These are phyloP conservation scores for Trachythela sp. DNA, from an alignment of 64 coral and sea anemone species.

Conservation along the genomic window DNA sequence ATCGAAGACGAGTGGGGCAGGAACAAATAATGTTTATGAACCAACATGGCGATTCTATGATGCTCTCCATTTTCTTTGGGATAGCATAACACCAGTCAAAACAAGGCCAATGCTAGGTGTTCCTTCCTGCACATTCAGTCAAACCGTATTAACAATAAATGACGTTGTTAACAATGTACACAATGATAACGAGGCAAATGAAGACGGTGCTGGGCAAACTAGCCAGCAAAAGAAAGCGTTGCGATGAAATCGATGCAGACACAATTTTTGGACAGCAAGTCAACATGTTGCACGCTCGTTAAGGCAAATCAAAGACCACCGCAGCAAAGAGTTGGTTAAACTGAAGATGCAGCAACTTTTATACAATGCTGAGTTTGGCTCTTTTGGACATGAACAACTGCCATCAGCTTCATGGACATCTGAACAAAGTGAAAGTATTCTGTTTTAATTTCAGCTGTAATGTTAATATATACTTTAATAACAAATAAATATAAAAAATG, in stretches of 20 bases:
- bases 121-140: too few species aligned
- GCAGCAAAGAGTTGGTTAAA: constrained; percentile 43
- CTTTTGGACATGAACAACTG: too few species aligned
- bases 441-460: too few species aligned
- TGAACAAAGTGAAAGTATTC: too few species aligned
- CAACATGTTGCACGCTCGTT: constrained; percentile 45
- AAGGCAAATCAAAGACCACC: constrained; percentile 49
- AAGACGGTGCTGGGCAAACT: constrained; percentile 51
- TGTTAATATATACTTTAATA: too few species aligned
- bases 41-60: constrained; percentile 21
- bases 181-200: too few species aligned
- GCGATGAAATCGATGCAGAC: constrained; percentile 50
- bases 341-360: constrained; percentile 61
- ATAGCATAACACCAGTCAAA: constrained; percentile 45
- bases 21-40: constrained; percentile 14
- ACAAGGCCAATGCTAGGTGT: not conserved
- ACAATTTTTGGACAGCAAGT: constrained; percentile 48
- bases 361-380: constrained; percentile 45
- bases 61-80: constrained; percentile 21
- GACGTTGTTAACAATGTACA: too few species aligned
- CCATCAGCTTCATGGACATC: too few species aligned
- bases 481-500: too few species aligned
- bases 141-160: too few species aligned
- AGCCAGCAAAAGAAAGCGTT: constrained; percentile 14
- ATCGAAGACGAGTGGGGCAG: constrained; percentile 23